Evolutionary conservation across 2,888 invertebrate genomes (phyloP).

Genomic region (Petrolisthes manimaculis): DNA sequence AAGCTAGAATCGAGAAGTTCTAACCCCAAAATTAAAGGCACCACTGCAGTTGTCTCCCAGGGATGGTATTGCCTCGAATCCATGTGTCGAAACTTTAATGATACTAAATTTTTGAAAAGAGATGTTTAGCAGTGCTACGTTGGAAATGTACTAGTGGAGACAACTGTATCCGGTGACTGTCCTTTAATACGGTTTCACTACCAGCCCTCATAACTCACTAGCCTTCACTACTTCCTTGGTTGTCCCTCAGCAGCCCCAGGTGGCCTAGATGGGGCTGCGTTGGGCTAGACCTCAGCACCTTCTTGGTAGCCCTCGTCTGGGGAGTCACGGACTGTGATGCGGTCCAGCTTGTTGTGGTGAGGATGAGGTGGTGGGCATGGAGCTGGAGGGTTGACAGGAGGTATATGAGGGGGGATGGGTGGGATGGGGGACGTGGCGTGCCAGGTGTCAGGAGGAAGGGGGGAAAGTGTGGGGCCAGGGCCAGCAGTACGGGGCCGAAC

Average conservation of each 20-base stretch:
- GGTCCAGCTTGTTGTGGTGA: conserved; percentile 53
- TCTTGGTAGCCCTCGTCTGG: conserved; percentile 93
- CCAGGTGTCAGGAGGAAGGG: no score
- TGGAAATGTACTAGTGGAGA: no score
- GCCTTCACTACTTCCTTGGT: background rate
- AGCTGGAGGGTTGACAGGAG: conserved; percentile 28
- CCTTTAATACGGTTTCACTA: background rate
- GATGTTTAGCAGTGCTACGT: no score
- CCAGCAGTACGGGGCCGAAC: conserved; percentile 31
- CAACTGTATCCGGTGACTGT: no score
- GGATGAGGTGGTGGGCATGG: conserved; percentile 42
- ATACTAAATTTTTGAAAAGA: no score
- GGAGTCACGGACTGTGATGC: conserved; percentile 77
- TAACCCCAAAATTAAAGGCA: no score
- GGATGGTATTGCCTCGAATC: no score
- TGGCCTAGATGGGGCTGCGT: background rate
- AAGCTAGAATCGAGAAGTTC: no score
- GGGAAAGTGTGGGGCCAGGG: conserved; percentile 21
- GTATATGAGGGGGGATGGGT: conserved; percentile 8
- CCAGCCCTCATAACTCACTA: background rate
- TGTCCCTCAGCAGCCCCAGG: background rate
- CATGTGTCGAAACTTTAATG: no score
- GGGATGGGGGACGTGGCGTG: background rate
- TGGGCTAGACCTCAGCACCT: conserved; percentile 72
- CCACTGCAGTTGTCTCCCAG: no score